Conservation (phyloP, 1,140 invertebrate genomes). For the Tenebrio molitor region DNA sequence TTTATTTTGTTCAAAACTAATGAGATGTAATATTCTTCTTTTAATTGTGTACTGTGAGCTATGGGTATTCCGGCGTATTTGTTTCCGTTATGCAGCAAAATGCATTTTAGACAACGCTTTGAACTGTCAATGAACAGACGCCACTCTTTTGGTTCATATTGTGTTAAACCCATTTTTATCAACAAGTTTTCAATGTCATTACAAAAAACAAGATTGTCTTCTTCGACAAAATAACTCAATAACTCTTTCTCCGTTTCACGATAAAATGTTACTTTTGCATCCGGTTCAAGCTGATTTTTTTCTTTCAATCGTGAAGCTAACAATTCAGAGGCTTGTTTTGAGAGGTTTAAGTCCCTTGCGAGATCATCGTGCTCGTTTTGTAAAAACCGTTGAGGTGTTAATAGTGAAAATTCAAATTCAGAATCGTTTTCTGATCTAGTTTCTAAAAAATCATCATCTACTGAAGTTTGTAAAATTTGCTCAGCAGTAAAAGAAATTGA, state of each 20-base stretch:
- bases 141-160: constrained; percentile 8
- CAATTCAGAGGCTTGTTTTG: too few species aligned
- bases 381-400: too few species aligned
- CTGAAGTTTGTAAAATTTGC: too few species aligned
- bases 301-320: too few species aligned
- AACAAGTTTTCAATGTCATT: neutral
- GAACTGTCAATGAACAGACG: constrained; percentile 61
- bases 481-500: too few species aligned
- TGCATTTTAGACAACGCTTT: constrained; percentile 64
- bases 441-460: too few species aligned
- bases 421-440: too few species aligned
- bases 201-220: neutral
- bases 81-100: constrained; percentile 66
- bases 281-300: too few species aligned
- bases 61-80: constrained; percentile 59
- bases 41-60: constrained; percentile 58
- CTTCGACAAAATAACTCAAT: neutral
- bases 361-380: too few species aligned
- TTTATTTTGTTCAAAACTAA: constrained; percentile 60
- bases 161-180: neutral
- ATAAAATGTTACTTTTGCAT: too few species aligned
- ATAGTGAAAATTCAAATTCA: too few species aligned
- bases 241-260: constrained; percentile 1
- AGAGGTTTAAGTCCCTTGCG: too few species aligned
- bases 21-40: constrained; percentile 62